phyloP scores from a whole-genome alignment of 2,797 vertebrate species.

The Meriones psammophilus region DNA sequence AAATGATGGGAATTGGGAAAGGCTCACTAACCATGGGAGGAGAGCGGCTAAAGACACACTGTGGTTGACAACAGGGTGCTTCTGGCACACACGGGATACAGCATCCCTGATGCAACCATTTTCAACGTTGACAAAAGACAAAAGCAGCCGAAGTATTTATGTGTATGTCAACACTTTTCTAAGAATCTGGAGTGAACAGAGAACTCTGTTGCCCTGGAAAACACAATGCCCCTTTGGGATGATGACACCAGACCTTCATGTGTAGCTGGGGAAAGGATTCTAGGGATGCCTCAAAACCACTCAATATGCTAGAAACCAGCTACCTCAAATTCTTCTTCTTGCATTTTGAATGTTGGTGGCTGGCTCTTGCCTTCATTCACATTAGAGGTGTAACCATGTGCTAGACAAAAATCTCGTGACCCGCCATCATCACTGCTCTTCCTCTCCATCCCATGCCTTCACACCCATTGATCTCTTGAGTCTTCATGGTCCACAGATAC shows the following conservation, averaged over 20 bases:
- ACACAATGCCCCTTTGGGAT: background rate
- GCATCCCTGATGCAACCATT: background rate
- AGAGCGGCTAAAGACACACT: conserved; percentile 1
- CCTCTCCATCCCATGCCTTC: background rate
- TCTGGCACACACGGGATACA: background rate
- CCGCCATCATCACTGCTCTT: background rate
- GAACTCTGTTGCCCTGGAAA: background rate
- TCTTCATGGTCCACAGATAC: background rate
- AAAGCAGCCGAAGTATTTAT: background rate
- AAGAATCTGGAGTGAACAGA: background rate
- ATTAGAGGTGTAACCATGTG: background rate
- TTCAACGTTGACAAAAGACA: conserved; percentile 35
- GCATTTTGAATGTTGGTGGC: background rate
- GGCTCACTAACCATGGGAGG: background rate
- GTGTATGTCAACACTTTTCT: background rate
- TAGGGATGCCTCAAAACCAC: background rate
- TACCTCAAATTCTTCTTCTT: background rate
- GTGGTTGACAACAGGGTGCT: conserved; percentile 1
- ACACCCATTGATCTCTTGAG: background rate
- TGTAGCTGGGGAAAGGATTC: background rate
- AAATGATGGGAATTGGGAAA: conserved; percentile 25
- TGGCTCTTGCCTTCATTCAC: background rate
- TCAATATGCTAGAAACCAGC: background rate
- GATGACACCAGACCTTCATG: background rate
- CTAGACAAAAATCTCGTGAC: background rate